These are phyloP conservation scores for Gymnodraco acuticeps DNA, from an alignment of 2,797 vertebrate genomes.

Conservation along the genomic window DNA sequence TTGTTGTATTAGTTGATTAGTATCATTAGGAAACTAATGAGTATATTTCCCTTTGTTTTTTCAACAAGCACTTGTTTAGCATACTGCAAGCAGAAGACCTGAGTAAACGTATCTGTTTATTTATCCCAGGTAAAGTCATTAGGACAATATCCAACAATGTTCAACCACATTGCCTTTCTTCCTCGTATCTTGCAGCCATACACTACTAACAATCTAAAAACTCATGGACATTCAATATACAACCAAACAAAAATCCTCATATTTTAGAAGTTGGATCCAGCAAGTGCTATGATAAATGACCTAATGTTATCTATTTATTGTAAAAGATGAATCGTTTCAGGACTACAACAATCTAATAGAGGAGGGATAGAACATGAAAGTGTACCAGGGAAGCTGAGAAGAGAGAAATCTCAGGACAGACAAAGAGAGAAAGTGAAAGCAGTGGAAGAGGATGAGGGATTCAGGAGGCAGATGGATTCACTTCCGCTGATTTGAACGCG, in stretches of 20 bases:
- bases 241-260: not conserved
- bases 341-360: slow-evolving; percentile 17
- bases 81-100: too few species aligned
- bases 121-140: too few species aligned
- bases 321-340: slow-evolving; percentile 28
- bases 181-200: too few species aligned
- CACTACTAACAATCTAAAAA: not conserved
- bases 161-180: too few species aligned
- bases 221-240: not conserved
- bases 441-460: slow-evolving; percentile 16
- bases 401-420: slow-evolving; percentile 29
- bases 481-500: slow-evolving; percentile 39
- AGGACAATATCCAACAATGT: too few species aligned
- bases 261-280: slow-evolving; percentile 2
- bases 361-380: slow-evolving; percentile 17
- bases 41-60: too few species aligned
- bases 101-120: too few species aligned
- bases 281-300: slow-evolving; percentile 2
- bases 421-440: slow-evolving; percentile 25
- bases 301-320: slow-evolving; percentile 29
- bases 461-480: slow-evolving; percentile 51
- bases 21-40: too few species aligned
- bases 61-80: too few species aligned
- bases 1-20: too few species aligned
- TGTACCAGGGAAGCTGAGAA: slow-evolving; percentile 2